These are phyloP conservation scores for Nothobranchius furzeri DNA, from an alignment of 2,113 vertebrate species.

Conservation along the genomic window DNA sequence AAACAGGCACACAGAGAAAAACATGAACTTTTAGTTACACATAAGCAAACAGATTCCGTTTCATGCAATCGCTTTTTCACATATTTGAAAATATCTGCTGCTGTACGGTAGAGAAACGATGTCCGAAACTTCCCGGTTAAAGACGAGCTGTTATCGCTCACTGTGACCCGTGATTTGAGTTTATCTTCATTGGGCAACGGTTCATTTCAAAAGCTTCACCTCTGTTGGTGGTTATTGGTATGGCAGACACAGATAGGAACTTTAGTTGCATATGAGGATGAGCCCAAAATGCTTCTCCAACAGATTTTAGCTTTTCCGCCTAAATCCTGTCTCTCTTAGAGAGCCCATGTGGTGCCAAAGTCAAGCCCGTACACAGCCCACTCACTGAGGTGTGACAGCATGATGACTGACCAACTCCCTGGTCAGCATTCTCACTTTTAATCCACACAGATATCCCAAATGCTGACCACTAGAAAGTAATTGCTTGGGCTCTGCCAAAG, in stretches of 20 bases:
- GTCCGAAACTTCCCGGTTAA: constrained; percentile 51
- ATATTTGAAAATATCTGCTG: constrained; percentile 53
- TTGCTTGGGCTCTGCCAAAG: constrained; percentile 57
- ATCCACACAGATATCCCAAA: constrained; percentile 67
- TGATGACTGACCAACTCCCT: constrained; percentile 53
- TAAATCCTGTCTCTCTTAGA: constrained; percentile 31
- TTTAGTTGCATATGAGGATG: constrained; percentile 44
- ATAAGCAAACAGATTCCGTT: constrained; percentile 51
- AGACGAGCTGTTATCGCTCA: constrained; percentile 35
- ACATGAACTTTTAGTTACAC: constrained; percentile 66
- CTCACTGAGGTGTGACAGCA: constrained; percentile 63
- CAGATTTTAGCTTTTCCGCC: constrained; percentile 44
- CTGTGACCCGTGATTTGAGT: constrained; percentile 61
- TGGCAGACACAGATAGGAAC: constrained; percentile 50
- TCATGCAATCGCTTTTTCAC: constrained; percentile 53
- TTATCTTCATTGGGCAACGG: constrained; percentile 65
- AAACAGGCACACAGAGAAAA: constrained; percentile 55
- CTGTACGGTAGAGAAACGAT: constrained; percentile 49
- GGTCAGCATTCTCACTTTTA: constrained; percentile 69
- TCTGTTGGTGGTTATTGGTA: constrained; percentile 64
- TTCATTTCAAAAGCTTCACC: constrained; percentile 61
- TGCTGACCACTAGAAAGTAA: constrained; percentile 64
- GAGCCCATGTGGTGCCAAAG: constrained; percentile 40
- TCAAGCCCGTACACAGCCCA: constrained; percentile 36
- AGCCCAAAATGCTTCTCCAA: constrained; percentile 43